These are phyloP conservation scores for Pandemis corylana DNA, from an alignment of 2,888 invertebrate species.

Conservation along the genomic window DNA sequence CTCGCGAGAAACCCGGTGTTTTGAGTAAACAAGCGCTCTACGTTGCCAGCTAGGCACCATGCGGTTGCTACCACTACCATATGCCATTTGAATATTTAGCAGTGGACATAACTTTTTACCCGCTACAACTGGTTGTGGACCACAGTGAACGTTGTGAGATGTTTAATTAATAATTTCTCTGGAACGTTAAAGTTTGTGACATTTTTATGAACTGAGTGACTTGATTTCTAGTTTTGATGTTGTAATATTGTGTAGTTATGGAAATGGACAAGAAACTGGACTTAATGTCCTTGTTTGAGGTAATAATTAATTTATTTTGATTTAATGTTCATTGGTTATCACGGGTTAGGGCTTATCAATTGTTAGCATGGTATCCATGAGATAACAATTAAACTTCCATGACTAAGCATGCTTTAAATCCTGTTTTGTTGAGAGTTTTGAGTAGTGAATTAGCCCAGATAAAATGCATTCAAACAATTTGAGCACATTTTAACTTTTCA, in stretches of 20 bases:
- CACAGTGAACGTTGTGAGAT: constrained; percentile 54
- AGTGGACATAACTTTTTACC: constrained; percentile 48
- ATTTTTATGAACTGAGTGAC: constrained; percentile 55
- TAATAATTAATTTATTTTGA: constrained; percentile 53
- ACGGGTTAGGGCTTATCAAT: not conserved
- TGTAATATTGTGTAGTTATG: constrained; percentile 58
- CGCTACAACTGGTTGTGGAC: constrained; percentile 43
- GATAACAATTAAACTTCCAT: constrained; percentile 19
- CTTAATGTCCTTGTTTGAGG: constrained; percentile 80
- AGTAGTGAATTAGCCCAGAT: not conserved
- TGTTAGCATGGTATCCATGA: constrained; percentile 20
- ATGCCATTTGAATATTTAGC: constrained; percentile 64
- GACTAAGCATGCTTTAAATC: constrained; percentile 13
- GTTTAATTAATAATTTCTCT: constrained; percentile 51
- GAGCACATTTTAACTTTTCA: constrained; percentile 14
- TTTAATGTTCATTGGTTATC: not conserved
- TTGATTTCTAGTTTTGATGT: constrained; percentile 61
- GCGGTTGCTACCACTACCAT: constrained; percentile 75
- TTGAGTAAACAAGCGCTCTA: constrained; percentile 68
- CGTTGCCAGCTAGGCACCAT: constrained; percentile 82
- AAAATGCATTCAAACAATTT: not conserved
- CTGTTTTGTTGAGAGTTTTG: constrained; percentile 19
- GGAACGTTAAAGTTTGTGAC: constrained; percentile 48
- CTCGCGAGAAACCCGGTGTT: constrained; percentile 50
- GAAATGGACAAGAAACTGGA: constrained; percentile 83